A percentile compares a stretch with the other conserved stretches of the same genome.
These are phyloP conservation scores for Cyclopterus lumpus DNA, from an alignment of 2,797 vertebrate species.

Conservation along the genomic window DNA sequence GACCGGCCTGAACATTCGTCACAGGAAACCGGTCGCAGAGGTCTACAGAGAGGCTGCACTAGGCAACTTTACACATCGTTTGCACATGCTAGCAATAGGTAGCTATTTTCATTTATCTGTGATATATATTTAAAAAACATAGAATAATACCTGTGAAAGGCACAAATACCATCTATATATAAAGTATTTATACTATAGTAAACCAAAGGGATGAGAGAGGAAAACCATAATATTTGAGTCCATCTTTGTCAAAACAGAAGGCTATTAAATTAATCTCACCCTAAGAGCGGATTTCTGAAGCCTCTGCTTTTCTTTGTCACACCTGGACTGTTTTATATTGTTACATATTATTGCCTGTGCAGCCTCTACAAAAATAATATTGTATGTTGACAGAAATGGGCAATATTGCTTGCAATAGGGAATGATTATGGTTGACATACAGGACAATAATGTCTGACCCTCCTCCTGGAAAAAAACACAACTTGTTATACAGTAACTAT, in stretches of 20 bases:
- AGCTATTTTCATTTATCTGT: background rate
- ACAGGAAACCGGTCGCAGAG: background rate
- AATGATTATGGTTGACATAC: background rate
- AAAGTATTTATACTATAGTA: background rate
- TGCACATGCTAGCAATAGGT: background rate
- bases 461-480: background rate
- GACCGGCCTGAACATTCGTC: constrained; percentile 71
- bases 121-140: background rate
- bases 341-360: constrained; percentile 4
- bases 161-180: background rate
- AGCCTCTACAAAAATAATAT: background rate
- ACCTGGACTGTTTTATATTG: background rate
- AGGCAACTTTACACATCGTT: constrained; percentile 22
- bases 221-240: background rate
- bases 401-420: background rate
- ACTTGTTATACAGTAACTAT: background rate
- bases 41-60: constrained; percentile 2
- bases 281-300: background rate
- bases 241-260: background rate
- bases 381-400: background rate
- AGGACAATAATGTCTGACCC: background rate
- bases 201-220: background rate
- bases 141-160: background rate
- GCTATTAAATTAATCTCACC: background rate
- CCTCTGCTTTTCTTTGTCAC: background rate